Evolutionary conservation across 2,888 invertebrate genomes (phyloP), one percentile per base, ranked within the genome.

Genomic region (Hymenopus coronatus): DNA sequence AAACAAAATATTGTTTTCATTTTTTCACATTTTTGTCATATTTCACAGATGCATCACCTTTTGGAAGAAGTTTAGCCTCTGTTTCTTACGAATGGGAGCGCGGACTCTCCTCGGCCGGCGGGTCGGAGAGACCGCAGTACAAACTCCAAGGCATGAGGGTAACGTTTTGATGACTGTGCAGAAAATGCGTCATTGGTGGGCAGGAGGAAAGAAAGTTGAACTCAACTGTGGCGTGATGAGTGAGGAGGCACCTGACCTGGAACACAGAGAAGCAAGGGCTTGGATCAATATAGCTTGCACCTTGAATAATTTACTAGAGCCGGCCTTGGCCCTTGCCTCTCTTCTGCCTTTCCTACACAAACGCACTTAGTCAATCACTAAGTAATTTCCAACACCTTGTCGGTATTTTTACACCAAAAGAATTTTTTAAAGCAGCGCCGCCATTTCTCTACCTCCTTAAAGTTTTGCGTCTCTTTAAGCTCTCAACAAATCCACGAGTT

Each of bases 221-320:
- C 81, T 81, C 46, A 86, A 86, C 28, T 89, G 87, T 88, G 33
- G 87, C n/a, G 70, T 54, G 82, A 88, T 28, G 54, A 70, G 54
- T 70, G 54, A 70, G 54, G 54, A 70, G 82, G 82, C 82, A 87
- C 87, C 87, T 87, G 87, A 87, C 87, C 87, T 81, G 33, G 82
- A 89, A 84, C 82, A 87, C 84, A 86, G 70, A 84, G 88, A 28
- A 82, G n/a, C 82, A 20, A 33, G 28, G 82, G 25, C 40, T 40
- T 86, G 88, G 89, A 88, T 89, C 89, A 87, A 89, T 89, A 89
- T 84, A 88, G 87, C 87, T 87, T 14, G 88, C 87, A 88, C 88
- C 88, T 88, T 89, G 89, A 88, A 89, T 89, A 89, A 89, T 89
- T 89, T 87, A 89, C 87, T 87, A 87, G 82, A 70, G 85, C 83